phyloP scores from a whole-genome alignment of 64 coral and sea anemone species.

The Astreopora myriophthalma region DNA sequence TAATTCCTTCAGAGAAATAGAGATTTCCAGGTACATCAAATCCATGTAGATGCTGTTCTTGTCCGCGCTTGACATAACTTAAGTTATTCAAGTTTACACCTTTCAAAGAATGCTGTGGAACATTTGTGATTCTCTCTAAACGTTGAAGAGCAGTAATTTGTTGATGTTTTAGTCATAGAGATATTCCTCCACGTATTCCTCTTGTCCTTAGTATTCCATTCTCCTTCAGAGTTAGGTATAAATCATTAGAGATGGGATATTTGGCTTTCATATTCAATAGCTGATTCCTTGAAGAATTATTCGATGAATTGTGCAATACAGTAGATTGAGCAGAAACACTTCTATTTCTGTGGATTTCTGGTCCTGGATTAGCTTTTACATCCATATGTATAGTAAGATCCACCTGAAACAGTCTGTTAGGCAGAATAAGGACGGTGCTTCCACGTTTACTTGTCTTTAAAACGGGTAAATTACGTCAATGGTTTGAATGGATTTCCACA shows the following conservation, averaged over 20 bases:
- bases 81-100: background rate
- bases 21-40: too few relatives aligned
- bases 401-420: background rate
- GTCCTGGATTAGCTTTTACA: conserved; percentile 17
- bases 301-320: background rate
- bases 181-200: background rate
- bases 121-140: background rate
- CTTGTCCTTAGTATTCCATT: background rate
- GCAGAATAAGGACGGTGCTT: background rate
- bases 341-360: conserved; percentile 21
- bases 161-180: background rate
- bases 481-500: background rate
- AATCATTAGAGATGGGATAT: background rate
- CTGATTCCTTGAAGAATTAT: background rate
- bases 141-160: background rate
- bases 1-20: too few relatives aligned
- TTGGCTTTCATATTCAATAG: background rate
- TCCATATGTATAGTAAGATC: conserved; percentile 27
- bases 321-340: background rate
- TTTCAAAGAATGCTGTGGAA: background rate
- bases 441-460: background rate
- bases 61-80: background rate
- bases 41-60: too few relatives aligned
- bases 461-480: background rate
- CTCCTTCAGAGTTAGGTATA: background rate